Evolutionary conservation across 2,888 invertebrate genomes (phyloP), one percentile per base, ranked within the genome.

Genomic region (Helobdella robusta): DNA sequence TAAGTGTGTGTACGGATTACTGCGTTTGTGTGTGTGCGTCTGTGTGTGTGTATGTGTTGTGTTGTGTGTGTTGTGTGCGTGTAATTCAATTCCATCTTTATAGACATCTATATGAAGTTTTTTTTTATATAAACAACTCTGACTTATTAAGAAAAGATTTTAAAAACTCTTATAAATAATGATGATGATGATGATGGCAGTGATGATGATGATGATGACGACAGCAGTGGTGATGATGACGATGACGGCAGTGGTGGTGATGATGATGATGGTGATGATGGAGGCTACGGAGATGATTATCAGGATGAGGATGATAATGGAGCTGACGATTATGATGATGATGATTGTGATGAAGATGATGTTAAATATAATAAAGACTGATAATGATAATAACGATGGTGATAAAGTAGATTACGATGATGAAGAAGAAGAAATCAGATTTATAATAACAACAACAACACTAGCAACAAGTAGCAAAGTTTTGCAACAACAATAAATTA

Each of bases 211-310:
- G 44, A 46, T 30, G 59, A 65, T 46, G 8, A 30, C 23, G 59
- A 65, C 18, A 32, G 30, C 23, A 48, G 46, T 6, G 59, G 59
- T 18, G 65, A 65, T 32, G 63, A 63, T 25, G 52, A 32, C 1
- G 54, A 62, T 23, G 62, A 56, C 0, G 56, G 25, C 30, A 44
- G 50, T 2, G 62, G 50, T 59, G 62, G 28, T 59, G 62, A 54
- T 62, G 62, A 62, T 1, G 61, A 61, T 61, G 48, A 61, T 61
- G 46, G 20, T 46, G 62, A 56, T 62, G 52, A 62, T 50, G 30
- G 30, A 35, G 63, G 2, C 48, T 48, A 28, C 44, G 48, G 30
- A 50, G 63, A 50, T 63, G 48, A 48, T 48, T 48, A 25, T 48
- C 48, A 48, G 3, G 48, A 5, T 48, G 48, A 18, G 20, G 48